These are phyloP conservation scores for Lordiphosa stackelbergi DNA, from an alignment of 1,140 invertebrate genomes.

Conservation along the genomic window DNA sequence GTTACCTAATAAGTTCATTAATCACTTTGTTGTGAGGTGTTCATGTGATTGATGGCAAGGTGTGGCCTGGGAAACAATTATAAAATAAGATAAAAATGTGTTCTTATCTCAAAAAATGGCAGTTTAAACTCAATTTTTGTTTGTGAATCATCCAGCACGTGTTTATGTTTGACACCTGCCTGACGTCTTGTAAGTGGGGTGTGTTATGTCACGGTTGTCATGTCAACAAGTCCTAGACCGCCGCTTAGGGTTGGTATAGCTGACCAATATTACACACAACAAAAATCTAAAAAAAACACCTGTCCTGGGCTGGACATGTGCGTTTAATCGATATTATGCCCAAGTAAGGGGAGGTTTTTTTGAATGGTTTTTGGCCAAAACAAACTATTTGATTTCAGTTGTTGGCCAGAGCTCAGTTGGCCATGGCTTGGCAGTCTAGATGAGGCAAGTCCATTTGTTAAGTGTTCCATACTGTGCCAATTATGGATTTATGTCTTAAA, in stretches of 20 bases:
- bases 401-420: conserved; percentile 40
- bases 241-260: not conserved
- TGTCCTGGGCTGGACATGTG: conserved; percentile 11
- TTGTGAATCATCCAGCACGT: too few species aligned
- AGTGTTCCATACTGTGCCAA: conserved; percentile 25
- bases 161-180: too few species aligned
- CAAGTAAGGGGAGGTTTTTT: conserved; percentile 19
- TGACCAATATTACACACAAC: conserved; percentile 39
- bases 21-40: too few species aligned
- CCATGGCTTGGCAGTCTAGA: conserved; percentile 48
- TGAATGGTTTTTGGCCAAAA: conserved; percentile 16
- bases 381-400: conserved; percentile 27
- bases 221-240: too few species aligned
- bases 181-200: too few species aligned
- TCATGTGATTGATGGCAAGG: too few species aligned
- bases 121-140: too few species aligned
- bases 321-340: conserved; percentile 47
- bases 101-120: too few species aligned
- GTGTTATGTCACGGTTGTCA: too few species aligned
- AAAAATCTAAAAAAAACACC: conserved; percentile 1
- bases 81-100: too few species aligned
- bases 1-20: too few species aligned
- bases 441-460: conserved; percentile 27
- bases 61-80: too few species aligned
- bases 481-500: conserved; percentile 75